phyloP scores from a whole-genome alignment of 2,113 vertebrate species.

The Dasyornis broadbenti region DNA sequence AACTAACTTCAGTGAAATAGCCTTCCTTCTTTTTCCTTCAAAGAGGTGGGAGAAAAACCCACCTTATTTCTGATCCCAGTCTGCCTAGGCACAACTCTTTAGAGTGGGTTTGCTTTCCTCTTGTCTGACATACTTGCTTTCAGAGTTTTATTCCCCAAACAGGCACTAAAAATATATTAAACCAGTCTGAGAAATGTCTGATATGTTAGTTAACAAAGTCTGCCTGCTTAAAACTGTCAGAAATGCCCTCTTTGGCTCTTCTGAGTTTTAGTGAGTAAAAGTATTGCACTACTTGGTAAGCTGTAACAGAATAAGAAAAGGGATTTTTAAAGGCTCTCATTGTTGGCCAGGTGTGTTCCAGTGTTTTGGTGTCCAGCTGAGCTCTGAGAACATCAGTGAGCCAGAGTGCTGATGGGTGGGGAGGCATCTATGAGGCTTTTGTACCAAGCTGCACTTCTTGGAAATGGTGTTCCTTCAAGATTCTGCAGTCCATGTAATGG shows the following conservation, averaged over 20 bases:
- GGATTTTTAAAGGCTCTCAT: background rate
- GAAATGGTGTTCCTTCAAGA: background rate
- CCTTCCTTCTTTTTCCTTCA: background rate
- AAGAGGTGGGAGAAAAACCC: fast-evolving
- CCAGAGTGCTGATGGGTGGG: background rate
- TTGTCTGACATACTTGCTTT: background rate
- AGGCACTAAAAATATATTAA: background rate
- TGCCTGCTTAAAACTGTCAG: background rate
- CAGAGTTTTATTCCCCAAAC: background rate
- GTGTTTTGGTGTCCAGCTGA: background rate
- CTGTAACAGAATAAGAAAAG: background rate
- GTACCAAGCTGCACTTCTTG: background rate
- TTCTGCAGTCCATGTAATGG: background rate
- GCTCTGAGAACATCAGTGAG: background rate
- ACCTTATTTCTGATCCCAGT: background rate
- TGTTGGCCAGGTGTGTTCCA: background rate
- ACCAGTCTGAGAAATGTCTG: background rate
- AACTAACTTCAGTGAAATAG: background rate
- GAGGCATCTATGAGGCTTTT: background rate
- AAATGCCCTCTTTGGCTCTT: background rate
- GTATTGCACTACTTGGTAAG: background rate
- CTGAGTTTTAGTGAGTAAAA: background rate
- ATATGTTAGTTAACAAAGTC: background rate
- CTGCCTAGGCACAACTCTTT: background rate
- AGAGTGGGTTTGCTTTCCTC: background rate